These are phyloP conservation scores for Ploceus nigricollis DNA, from an alignment of 2,113 vertebrate genomes.

Conservation along the genomic window DNA sequence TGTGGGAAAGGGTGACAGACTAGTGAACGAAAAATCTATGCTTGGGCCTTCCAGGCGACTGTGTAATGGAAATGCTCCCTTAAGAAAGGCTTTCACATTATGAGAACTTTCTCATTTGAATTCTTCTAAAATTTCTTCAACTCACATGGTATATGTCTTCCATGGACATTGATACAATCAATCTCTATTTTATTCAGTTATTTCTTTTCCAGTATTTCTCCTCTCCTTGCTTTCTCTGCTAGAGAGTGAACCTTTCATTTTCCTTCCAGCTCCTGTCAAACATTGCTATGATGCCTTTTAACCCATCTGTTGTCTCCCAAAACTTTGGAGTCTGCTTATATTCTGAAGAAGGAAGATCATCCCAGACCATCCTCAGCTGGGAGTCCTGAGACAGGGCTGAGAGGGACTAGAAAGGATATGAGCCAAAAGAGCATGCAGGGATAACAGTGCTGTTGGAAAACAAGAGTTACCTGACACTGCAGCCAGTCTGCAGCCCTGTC, in stretches of 20 bases:
- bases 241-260: not conserved
- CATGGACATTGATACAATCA: accelerated
- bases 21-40: not conserved
- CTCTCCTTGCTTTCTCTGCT: not conserved
- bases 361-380: not conserved
- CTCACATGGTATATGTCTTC: not conserved
- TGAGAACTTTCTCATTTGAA: not conserved
- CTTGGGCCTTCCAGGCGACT: not conserved
- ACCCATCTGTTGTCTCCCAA: not conserved
- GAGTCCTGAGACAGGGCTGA: not conserved
- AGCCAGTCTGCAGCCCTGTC: not conserved
- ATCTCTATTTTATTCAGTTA: not conserved
- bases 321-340: not conserved
- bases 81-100: not conserved
- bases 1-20: not conserved
- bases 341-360: not conserved
- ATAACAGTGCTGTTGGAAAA: not conserved
- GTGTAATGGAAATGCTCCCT: not conserved
- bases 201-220: not conserved
- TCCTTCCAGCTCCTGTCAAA: not conserved
- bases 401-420: accelerated
- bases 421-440: not conserved
- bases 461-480: not conserved
- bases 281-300: not conserved
- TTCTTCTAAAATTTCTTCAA: not conserved